Evolutionary conservation across 2,888 invertebrate species (phyloP), one percentile per base, ranked within the genome.

Genomic region (Drosophila mayaguana): DNA sequence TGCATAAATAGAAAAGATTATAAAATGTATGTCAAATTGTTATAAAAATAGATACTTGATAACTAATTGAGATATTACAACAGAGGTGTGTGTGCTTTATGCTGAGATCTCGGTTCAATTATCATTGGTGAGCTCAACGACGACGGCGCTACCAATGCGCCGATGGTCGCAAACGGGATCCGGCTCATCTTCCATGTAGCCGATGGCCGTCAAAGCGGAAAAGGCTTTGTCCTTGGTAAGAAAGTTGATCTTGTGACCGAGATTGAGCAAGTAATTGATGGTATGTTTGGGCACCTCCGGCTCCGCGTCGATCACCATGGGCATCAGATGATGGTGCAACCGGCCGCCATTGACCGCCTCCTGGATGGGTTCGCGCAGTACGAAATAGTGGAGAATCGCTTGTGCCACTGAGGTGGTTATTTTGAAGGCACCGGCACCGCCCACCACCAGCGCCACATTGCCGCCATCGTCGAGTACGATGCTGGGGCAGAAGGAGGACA

Each of bases 401-500:
- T 90, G 90, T 0, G 96, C 95, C 12, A 96, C 95, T 57, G 96
- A 95, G 0, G 97, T 96, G 2, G 97, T 97, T 73, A 98, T 98
- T 92, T 96, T 96, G 0, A 97, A 96, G 20, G 98, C 98, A 1
- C 98, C 98, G 1, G 98, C 97, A 0, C 96, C 97, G 1, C 98
- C 98, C 8, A 97, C 93, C 1, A 96, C 94, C 78, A 97, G 88
- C 56, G 93, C 91, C 0, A 95, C 96, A 51, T 95, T 93, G 7
- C 95, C 95, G 3, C 95, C 92, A 8, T 93, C 92, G 76, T 96
- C 94, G 1, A 96, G 93, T 6, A 98, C 93, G 51, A 99, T 95
- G 48, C 96, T 94, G 0, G 98, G 98, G 60, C 95, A 95, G 96
- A 98, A 98, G 0, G 98, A 98, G 38, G 98, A 98, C 83, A 98